Base-by-base conservation (phyloP, 1,140 invertebrate genomes). In the Dendrolimus kikuchii region DNA sequence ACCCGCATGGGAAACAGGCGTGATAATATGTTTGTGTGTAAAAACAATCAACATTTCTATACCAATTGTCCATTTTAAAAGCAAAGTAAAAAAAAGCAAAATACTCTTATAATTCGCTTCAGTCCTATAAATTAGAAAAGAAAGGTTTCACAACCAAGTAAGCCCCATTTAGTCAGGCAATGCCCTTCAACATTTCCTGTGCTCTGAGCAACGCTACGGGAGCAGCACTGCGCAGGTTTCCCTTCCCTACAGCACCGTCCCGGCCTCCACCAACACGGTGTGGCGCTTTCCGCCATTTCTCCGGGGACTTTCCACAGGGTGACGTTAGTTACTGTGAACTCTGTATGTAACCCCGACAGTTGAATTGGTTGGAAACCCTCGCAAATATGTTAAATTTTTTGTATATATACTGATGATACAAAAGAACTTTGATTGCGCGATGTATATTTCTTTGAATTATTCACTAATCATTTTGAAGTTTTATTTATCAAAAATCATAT, bases 241-340 rank as follows among this genome's bases (percentile, higher is more conserved):
- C 76, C 77, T 68, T 46, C 82, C 77, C 77, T 83, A 64, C 73
- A 69, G 63, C 48, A 51, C 73, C 66, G 55, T 41, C 58, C 69
- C 75, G 67, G 79, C 76, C 71, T 59, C 39, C 51, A 55, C 51
- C 68, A 74, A 66, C 55, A 83, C 49, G 58, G 66, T 75, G 72
- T 51, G 78, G 59, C 78, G 78, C 80, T 86, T 77, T 83, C 81
- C 78, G 78, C 62, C 81, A 59, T 75, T 23, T 71, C 81, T 86
- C 81, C 81, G 80, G 81, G 81, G 81, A 86, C 82, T 83, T 83
- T 86, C 80, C 81, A 77, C 81, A 77, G 77, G 81, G 77, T 78
- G 40, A 63, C 53, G 36, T 37, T 66, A 85, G 62, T 57, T 71
- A 85, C 57, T 23, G 36, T 40, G 68, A 67, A 51, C 55, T 81